Percentiles rank a stretch among this genome's conserved stretches.
Evolutionary conservation across 2,888 invertebrate genomes (phyloP).

Genomic region (Embidobia sp.): DNA sequence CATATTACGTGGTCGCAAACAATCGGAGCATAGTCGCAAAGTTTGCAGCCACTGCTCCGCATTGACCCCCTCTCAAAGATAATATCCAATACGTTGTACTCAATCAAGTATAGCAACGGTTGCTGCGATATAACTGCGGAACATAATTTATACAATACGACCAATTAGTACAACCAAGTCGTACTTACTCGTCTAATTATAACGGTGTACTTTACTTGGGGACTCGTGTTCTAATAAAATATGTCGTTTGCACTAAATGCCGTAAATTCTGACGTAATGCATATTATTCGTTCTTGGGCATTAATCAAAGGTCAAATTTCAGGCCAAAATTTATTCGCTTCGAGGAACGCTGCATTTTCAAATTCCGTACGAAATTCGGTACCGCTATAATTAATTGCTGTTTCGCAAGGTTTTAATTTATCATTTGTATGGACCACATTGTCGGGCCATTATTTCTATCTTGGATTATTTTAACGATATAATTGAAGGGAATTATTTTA

Average conservation of each 20-base stretch:
- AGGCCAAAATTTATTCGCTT: no score
- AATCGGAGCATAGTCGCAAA: constrained; percentile 49
- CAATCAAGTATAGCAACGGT: constrained; percentile 44
- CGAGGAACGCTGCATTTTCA: no score
- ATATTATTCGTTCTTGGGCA: no score
- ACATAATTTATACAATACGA: constrained; percentile 31
- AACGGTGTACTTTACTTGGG: constrained; percentile 14
- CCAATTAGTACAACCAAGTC: constrained; percentile 36
- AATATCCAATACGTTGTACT: constrained; percentile 39
- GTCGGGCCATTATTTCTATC: no score
- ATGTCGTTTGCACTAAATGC: not conserved
- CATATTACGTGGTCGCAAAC: constrained; percentile 61
- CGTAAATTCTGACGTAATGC: no score
- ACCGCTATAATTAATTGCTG: no score
- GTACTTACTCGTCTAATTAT: constrained; percentile 28
- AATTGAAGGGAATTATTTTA: no score
- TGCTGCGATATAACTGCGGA: constrained; percentile 14
- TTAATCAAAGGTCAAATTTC: no score
- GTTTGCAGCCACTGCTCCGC: constrained; percentile 28
- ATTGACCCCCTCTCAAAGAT: constrained; percentile 31
- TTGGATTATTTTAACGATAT: no score
- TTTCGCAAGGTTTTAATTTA: no score
- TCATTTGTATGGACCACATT: no score
- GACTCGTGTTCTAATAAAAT: constrained; percentile 3
- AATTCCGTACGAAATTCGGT: no score